Base-by-base conservation (phyloP, 2,888 invertebrate species). In the Toxonevra muliebris region DNA sequence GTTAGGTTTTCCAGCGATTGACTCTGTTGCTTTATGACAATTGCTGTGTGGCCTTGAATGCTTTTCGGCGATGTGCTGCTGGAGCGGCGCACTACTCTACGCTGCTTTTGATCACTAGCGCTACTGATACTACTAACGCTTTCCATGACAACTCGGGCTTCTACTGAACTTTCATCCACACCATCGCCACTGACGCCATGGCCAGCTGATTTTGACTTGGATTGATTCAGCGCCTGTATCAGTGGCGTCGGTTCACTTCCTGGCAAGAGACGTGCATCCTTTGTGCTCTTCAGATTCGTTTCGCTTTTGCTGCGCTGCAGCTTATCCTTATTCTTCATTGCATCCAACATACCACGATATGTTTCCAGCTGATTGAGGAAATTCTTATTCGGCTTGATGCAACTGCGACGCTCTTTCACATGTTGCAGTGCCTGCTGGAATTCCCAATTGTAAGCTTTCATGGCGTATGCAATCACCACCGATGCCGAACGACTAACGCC, bases 401-500 rank as follows among this genome's bases (percentile, higher is more conserved):
- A 97, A 81, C 89, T 94, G 40, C 99, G 89, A 81, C 94, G 94
- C 70, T 92, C 89, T 85, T 95, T 96, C 0, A 98, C 98, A 86
- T 95, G 94, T 71, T 92, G 90, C 78, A 95, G 87, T 1, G 98
- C 96, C 78, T 93, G 91, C 70, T 93, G 90, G 79, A 97, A 93
- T 79, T 94, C 92, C 96, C 96, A 96, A 82, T 94, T 93, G 86
- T 93, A 94, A 19, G 96, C 96, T 86, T 98, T 98, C 98, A 99
- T 99, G 30, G 96, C 95, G 86, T 96, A 98, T 0, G 98, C 98
- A 79, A 98, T 96, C 40, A 98, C 98, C 40, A 98, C 98, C 2
- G 97, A 97, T 7, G 98, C 98, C 30, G 98, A 98, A 74, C 98
- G 89, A 84, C 97, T 98, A 71, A 99, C 95, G 30, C 99, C 99